Base-by-base conservation (phyloP, 1,140 invertebrate species). In the Hylaeus volcanicus region DNA sequence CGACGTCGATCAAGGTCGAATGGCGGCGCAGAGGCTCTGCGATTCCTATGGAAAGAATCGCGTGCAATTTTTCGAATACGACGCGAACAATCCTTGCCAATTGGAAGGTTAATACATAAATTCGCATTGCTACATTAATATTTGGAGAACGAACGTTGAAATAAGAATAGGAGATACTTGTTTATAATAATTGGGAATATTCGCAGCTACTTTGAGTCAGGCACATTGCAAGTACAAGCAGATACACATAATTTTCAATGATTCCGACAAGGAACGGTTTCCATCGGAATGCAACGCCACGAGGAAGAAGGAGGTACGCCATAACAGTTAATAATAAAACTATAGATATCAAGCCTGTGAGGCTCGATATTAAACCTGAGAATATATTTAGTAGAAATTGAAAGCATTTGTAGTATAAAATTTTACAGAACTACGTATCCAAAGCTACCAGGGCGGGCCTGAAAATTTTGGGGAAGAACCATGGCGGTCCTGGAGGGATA, bases 31-130 rank as follows among this genome's bases (percentile, higher is more conserved):
- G 43, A 86, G 81, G 37, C 75, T 92, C 5, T 75, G 86, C 63
- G 69, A 86, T 37, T 81, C 78, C 68, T 89, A 86, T 86, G 91
- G 89, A 11, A 78, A 55, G 74, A 78, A 69, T 8, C 88, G 83
- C 65, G 88, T 82, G 8, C 61, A 76, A 43, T 91, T 85, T 83
- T 45, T 84, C 45, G 73, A 81, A 14, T 88, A 84, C 45, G 88
- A 89, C 70, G 65, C 87, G 9, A 84, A 68, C 9, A 83, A 74
- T 58, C 65, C 71, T 9, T 56, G 76, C 11, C 83, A 88, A 58
- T 84, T 87, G 65, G 85, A 92, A 84, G 81, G 90, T 90, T 79
- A 71, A 56, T 63, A 55, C 26, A 66, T 26, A 15, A 74, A 39
- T 77, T 72, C 45, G 12, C 5, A 2, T 39, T 26, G 6, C 6